phyloP scores from a whole-genome alignment of 2,797 vertebrate species.

The Pseudochirops cupreus region DNA sequence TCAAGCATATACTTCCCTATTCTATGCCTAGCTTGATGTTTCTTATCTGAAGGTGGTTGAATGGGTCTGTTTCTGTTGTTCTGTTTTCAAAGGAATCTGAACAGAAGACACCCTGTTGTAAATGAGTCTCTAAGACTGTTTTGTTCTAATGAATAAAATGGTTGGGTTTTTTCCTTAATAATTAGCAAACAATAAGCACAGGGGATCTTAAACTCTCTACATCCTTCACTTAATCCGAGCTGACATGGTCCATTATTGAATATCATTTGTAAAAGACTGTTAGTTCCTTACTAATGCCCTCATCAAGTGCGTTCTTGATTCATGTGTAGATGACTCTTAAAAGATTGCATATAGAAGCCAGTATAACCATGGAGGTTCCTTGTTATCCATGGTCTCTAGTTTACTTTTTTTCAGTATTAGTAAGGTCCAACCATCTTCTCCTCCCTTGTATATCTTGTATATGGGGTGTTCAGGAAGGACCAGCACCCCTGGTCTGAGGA shows the following conservation, averaged over 20 bases:
- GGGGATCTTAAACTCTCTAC: not conserved
- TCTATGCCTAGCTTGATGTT: not conserved
- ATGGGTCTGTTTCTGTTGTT: not conserved
- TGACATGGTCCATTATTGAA: not conserved
- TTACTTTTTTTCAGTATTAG: not conserved
- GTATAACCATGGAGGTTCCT: not conserved
- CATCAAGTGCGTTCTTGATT: not conserved
- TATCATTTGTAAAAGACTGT: not conserved
- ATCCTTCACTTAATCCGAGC: not conserved
- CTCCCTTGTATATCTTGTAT: not conserved
- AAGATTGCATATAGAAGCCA: not conserved
- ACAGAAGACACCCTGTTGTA: not conserved
- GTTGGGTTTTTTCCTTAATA: not conserved
- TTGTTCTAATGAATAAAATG: not conserved
- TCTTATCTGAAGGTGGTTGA: not conserved
- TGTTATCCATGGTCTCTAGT: not conserved
- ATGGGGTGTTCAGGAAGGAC: not conserved
- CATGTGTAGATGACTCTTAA: not conserved
- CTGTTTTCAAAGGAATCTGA: not conserved
- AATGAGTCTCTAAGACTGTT: not conserved
- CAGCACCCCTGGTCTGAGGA: not conserved
- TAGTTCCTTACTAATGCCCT: not conserved
- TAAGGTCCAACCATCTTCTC: not conserved
- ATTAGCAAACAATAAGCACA: not conserved
- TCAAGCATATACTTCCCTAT: not conserved